phyloP scores from a whole-genome alignment of 2,113 vertebrate species.

The Psilopogon haemacephalus region DNA sequence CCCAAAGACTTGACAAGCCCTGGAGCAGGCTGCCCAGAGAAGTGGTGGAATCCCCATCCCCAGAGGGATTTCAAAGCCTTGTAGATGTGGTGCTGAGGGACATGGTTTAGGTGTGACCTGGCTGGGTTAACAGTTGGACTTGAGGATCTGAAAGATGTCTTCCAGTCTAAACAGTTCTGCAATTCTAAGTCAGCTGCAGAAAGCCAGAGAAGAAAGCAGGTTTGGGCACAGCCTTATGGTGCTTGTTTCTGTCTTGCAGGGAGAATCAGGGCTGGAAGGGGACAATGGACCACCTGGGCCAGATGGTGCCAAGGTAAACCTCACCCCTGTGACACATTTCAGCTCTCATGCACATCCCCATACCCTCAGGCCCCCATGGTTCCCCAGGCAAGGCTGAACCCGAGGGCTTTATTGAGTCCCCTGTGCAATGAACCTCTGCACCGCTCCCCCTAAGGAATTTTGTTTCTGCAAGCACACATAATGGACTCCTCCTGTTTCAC shows the following conservation, averaged over 20 bases:
- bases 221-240: not conserved
- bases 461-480: not conserved
- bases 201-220: not conserved
- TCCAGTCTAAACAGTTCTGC: no score
- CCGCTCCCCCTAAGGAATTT: not conserved
- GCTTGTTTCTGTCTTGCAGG: slow-evolving; percentile 74
- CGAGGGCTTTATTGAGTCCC: not conserved
- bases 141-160: no score
- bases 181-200: not conserved
- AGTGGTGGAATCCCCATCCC: no score
- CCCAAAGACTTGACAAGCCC: no score
- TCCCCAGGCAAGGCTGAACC: not conserved
- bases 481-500: slow-evolving; percentile 13
- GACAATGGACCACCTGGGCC: slow-evolving; percentile 83
- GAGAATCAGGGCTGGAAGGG: slow-evolving; percentile 88
- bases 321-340: rapidly evolving
- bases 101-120: no score
- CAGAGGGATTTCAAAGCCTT: no score
- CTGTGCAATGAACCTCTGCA: not conserved
- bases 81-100: no score
- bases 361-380: not conserved
- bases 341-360: not conserved
- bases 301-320: slow-evolving; percentile 84
- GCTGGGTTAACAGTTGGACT: no score
- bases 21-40: no score